Evolutionary conservation across 1,140 invertebrate species (phyloP), one percentile per base, ranked within the genome.

Genomic region (Dreissena rostriformis): DNA sequence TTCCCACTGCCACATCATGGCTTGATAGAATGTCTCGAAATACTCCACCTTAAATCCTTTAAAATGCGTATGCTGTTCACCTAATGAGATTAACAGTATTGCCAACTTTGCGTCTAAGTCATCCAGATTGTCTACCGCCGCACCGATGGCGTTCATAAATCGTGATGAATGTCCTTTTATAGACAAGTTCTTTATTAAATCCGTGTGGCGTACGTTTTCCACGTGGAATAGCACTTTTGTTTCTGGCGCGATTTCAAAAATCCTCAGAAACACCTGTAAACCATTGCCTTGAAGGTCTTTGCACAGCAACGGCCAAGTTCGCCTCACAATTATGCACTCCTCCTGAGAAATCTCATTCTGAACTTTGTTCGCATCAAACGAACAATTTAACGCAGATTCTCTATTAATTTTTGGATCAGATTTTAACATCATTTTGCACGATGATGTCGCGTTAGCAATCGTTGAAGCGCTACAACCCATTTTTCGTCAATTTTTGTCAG

Each of bases 211-310:
- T 4, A 63, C 55, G 52, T 76, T 65, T 19, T 65, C 73, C 12
- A 76, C 73, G 22, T 61, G 29, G 61, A 76, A 76, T 6, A 76
- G 29, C 12, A 15, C 8, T 55, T 76, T 57, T 39, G 29, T 39
- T 22, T 63, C 51, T 19, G 73, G 73, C 14, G 55, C 61, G 11
- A 55, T 29, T 63, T 76, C 73, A 76, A 76, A 76, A 63, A 76
- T 76, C 65, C 73, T 61, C 61, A 76, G 73, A 76, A 76, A 76
- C 14, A 76, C 22, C 65, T 76, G 53, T 28, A 76, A 76, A 11
- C 73, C 73, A 28, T 76, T 76, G 26, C 73, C 73, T 17, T 24
- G 53, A 17, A 76, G 22, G 26, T 76, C 73, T 19, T 29, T 17
- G 17, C 17, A 39, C 17, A 72, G 1, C 6, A 6, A n/a, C 17